A percentile compares a stretch with the other conserved stretches of the same genome.
Conservation (phyloP, 2,113 vertebrate genomes). For the Amazona vittata region DNA sequence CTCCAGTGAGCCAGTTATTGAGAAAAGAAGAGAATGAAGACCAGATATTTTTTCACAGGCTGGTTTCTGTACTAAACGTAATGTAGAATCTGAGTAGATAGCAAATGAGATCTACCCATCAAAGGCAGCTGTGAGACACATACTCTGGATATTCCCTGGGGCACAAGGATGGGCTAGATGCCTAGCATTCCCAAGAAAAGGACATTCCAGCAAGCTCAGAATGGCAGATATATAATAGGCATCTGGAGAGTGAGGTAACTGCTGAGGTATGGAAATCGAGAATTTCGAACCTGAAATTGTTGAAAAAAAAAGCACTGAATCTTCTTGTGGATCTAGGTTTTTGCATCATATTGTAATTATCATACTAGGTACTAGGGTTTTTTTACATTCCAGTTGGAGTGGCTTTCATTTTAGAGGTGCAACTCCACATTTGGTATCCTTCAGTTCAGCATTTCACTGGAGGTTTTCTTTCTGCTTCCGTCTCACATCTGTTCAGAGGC, state of each 20-base stretch:
- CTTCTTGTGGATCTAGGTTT: not conserved
- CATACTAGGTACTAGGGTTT: not conserved
- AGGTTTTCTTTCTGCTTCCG: not conserved
- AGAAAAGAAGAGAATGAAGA: not conserved
- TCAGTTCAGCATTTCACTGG: not conserved
- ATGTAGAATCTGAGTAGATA: not conserved
- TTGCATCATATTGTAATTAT: not conserved
- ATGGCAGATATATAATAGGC: not conserved
- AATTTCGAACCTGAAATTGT: not conserved
- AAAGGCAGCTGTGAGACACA: not conserved
- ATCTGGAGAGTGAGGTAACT: not conserved
- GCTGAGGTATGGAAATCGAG: not conserved
- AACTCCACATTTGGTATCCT: not conserved
- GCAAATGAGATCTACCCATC: not conserved
- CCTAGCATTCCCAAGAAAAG: not conserved
- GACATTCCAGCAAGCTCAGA: not conserved
- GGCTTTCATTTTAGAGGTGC: not conserved
- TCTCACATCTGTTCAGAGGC: not conserved
- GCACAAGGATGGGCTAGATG: not conserved
- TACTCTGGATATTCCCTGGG: too few species aligned
- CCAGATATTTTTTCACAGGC: not conserved
- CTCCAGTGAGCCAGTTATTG: not conserved
- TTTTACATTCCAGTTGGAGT: not conserved
- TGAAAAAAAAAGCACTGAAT: not conserved
- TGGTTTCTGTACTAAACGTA: not conserved